Evolutionary conservation across 2,888 invertebrate species (phyloP), one percentile per base, ranked within the genome.

Genomic region (Diplazon laetatorius): DNA sequence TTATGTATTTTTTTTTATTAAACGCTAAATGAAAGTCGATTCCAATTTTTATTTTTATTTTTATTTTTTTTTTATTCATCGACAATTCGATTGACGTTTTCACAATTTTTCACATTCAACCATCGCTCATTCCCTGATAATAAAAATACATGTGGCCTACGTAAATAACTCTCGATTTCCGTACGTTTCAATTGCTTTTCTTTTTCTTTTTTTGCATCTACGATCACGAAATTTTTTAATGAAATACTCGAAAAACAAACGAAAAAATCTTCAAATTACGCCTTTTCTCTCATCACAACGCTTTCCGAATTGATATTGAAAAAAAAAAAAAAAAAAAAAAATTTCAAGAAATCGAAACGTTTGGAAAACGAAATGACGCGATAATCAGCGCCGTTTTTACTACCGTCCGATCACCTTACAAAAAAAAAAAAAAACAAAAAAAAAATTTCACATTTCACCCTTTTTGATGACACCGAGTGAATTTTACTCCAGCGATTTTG

Each of bases 171-270:
- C 62, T 76, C 72, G 66, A 55, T 76, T n/a, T n/a, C 79, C 76
- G 76, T 76, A 63, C 76, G 72, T 76, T 76, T 76, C 72, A 59
- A 79, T 79, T 76, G 63, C n/a, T 72, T 30, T 76, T 39, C 44
- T 63, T 35, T 10, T 16, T 66, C 42, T 62, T 35, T 10, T 73
- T 39, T 14, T 65, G 39, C 59, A 46, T 55, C 0, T 57, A 37
- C 25, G 59, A 65, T 44, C 35, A 25, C 42, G 22, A 30, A 65
- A n/a, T n/a, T n/a, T n/a, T n/a, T n/a, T n/a, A 55, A 39, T 6
- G 42, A 59, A 57, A 79, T 72, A 79, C 76, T 79, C 76, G 74
- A 50, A 52, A 65, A 74, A 59, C 70, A 22, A 68, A 10, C 55
- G 16, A 42, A 2, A 30, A 55, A 30, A 14, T 14, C 66, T 44